A percentile compares a stretch with the other conserved stretches of the same genome.
phyloP scores from a whole-genome alignment of 2,888 invertebrate genomes.

The Tridacna crocea region DNA sequence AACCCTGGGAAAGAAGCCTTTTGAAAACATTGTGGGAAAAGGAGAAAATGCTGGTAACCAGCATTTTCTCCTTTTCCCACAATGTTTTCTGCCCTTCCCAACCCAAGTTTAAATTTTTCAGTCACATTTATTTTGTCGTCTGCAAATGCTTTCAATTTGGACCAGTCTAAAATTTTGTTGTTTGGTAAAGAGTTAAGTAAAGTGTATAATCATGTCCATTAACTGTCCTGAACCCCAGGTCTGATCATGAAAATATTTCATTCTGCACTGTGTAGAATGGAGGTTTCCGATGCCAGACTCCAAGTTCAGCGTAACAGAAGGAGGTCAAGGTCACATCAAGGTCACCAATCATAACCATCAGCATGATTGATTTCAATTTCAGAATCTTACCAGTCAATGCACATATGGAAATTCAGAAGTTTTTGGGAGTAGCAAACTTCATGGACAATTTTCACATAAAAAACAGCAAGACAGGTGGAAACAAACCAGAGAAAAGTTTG shows the following conservation, averaged over 20 bases:
- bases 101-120: no score
- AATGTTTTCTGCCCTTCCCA: background rate
- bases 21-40: background rate
- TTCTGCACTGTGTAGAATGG: no score
- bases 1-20: background rate
- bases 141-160: conserved; percentile 1
- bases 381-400: conserved; percentile 76
- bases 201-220: no score
- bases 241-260: no score
- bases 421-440: conserved; percentile 72
- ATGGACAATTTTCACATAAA: conserved; percentile 69
- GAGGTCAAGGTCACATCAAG: no score
- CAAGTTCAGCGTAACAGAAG: no score
- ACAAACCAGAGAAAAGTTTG: background rate
- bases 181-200: background rate
- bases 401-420: conserved; percentile 70
- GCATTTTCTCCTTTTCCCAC: background rate
- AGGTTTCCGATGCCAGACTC: no score
- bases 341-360: no score
- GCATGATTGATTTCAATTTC: conserved; percentile 34
- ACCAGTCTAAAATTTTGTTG: background rate
- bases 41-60: background rate
- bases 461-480: background rate
- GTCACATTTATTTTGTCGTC: background rate
- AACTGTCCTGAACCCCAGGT: no score